Evolutionary conservation across 2,888 invertebrate genomes (phyloP).

Genomic region (Spisula subtruncata): DNA sequence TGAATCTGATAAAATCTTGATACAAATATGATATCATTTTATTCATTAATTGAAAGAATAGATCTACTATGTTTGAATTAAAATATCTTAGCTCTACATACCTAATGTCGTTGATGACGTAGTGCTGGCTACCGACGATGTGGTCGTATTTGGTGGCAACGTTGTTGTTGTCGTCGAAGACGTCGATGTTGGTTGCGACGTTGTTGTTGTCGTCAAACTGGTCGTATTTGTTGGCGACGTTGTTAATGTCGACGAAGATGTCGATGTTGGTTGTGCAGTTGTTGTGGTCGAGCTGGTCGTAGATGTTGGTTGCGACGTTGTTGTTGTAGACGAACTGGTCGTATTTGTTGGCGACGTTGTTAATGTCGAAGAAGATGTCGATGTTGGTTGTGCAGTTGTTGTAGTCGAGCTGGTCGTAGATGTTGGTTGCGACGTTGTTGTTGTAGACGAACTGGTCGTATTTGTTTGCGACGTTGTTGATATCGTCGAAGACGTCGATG

Average conservation of each 20-base stretch:
- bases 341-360: not conserved
- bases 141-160: slow-evolving; percentile 4
- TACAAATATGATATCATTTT: no score
- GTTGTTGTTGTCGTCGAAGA: not conserved
- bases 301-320: not conserved
- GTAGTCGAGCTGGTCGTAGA: not conserved
- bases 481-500: not conserved
- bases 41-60: no score
- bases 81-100: no score
- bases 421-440: not conserved
- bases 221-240: slow-evolving; percentile 22
- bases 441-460: not conserved
- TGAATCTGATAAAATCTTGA: no score
- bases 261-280: not conserved
- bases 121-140: not conserved
- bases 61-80: no score
- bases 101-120: no score
- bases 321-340: no score
- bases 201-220: not conserved
- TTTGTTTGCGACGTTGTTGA: not conserved
- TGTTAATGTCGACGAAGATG: not conserved
- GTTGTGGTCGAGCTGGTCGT: not conserved
- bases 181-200: not conserved
- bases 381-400: not conserved
- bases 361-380: not conserved